phyloP scores from a whole-genome alignment of 1,140 invertebrate species.

The Hyles vespertilio region DNA sequence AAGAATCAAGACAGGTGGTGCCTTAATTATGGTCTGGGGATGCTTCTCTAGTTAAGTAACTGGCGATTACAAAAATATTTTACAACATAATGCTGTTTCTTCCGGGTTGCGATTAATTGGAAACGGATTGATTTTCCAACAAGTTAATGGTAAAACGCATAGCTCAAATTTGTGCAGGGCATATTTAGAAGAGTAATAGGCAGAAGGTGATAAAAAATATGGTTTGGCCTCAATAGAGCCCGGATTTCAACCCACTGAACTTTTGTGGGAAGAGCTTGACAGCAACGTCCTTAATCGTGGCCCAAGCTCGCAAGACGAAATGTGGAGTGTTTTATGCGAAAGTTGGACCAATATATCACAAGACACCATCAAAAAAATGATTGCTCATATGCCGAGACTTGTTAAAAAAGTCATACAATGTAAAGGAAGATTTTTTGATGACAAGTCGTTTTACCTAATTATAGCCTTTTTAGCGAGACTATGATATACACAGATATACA shows the following conservation, averaged over 20 bases:
- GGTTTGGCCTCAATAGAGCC: neutral
- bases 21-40: slow-evolving; percentile 4
- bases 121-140: slow-evolving; percentile 19
- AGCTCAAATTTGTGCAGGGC: slow-evolving; percentile 9
- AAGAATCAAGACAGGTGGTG: neutral
- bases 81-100: slow-evolving; percentile 17
- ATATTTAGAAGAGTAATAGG: slow-evolving; percentile 18
- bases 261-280: slow-evolving; percentile 16
- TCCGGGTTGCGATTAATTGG: slow-evolving; percentile 16
- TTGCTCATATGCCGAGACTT: slow-evolving; percentile 17
- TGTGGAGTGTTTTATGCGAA: slow-evolving; percentile 14
- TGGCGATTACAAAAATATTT: neutral
- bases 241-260: slow-evolving; percentile 10
- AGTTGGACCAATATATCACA: slow-evolving; percentile 21
- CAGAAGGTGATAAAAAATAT: slow-evolving; percentile 11
- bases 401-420: slow-evolving; percentile 18
- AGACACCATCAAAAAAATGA: slow-evolving; percentile 17
- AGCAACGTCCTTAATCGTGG: slow-evolving; percentile 7
- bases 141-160: slow-evolving; percentile 24
- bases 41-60: slow-evolving; percentile 3
- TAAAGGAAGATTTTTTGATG: slow-evolving; percentile 17
- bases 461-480: slow-evolving; percentile 1
- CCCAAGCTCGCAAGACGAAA: slow-evolving; percentile 14
- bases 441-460: slow-evolving; percentile 3
- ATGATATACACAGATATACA: neutral